Conservation (phyloP, 1,140 invertebrate species). For the Ruditapes philippinarum region DNA sequence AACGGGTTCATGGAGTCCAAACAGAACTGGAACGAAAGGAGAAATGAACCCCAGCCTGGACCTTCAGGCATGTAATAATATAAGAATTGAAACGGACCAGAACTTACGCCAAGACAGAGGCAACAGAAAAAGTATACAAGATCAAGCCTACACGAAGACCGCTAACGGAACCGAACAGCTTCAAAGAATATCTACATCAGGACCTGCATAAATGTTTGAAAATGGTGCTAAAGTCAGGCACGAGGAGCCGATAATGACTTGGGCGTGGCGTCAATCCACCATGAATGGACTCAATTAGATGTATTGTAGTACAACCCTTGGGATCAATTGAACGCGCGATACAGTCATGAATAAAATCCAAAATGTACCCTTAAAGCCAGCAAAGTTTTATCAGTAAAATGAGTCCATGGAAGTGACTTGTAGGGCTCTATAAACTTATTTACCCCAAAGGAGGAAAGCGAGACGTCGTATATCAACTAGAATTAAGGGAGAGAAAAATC, state of each 20-base stretch:
- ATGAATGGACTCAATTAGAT: background rate
- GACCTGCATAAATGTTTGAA: background rate
- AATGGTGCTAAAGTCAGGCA: background rate
- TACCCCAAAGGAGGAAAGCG: background rate
- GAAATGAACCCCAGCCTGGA: background rate
- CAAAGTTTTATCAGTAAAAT: background rate
- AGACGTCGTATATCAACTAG: background rate
- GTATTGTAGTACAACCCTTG: background rate
- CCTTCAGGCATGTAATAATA: background rate
- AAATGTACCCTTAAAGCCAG: constrained; percentile 11
- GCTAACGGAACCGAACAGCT: background rate
- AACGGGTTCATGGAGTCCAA: background rate
- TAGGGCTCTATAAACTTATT: constrained; percentile 14
- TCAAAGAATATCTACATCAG: background rate
- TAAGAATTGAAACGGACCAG: background rate
- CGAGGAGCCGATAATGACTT: background rate
- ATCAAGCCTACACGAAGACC: no score
- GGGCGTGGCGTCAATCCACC: no score
- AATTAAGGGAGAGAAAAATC: background rate
- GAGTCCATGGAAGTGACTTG: background rate
- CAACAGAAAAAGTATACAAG: background rate
- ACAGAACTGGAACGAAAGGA: background rate
- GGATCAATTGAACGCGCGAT: no score
- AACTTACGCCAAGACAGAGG: background rate
- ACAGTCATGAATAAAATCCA: background rate